phyloP scores from a whole-genome alignment of 2,797 vertebrate species.

The Danio tinwini region DNA sequence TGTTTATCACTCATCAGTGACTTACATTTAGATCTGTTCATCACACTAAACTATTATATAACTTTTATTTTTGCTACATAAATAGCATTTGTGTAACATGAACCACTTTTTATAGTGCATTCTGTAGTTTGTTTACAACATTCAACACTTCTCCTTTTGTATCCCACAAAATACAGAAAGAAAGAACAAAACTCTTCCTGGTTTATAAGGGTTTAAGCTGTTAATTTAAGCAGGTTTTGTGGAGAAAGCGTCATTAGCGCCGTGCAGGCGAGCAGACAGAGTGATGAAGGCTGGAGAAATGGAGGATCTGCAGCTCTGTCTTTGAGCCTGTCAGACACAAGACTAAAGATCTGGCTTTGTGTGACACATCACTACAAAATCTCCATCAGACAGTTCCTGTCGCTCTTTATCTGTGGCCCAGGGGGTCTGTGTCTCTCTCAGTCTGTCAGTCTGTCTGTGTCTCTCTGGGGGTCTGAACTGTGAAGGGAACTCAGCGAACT shows the following conservation, averaged over 20 bases:
- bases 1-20: too few relatives aligned
- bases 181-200: neutral
- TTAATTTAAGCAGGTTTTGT: neutral
- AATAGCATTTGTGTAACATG: neutral
- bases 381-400: constrained; percentile 69
- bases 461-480: constrained; percentile 63
- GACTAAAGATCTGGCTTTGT: constrained; percentile 79
- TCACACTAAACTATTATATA: too few relatives aligned
- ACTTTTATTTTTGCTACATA: neutral
- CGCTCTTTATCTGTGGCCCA: constrained; percentile 67
- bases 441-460: constrained; percentile 45
- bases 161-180: neutral
- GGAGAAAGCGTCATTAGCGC: constrained; percentile 69
- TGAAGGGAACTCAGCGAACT: constrained; percentile 71
- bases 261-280: constrained; percentile 54
- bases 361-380: constrained; percentile 78
- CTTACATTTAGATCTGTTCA: too few relatives aligned
- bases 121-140: neutral
- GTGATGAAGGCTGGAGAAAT: constrained; percentile 43
- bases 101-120: neutral
- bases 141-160: neutral
- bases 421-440: constrained; percentile 37
- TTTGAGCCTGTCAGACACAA: constrained; percentile 72
- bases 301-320: constrained; percentile 58
- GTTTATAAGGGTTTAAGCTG: neutral